Conservation (phyloP, 2,888 invertebrate species). For the Gisinianus flammeolus region DNA sequence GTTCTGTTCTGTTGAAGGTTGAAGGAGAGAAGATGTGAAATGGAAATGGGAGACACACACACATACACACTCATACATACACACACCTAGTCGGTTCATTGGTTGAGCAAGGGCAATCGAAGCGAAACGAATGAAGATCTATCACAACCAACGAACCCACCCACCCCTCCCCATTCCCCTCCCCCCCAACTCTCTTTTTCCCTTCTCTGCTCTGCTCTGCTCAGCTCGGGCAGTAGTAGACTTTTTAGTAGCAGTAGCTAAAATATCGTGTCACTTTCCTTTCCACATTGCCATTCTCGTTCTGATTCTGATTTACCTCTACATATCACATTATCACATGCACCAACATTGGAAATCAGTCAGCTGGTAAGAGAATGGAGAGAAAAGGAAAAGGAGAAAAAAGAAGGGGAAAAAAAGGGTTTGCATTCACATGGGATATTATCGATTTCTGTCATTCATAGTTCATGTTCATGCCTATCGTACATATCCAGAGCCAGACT, state of each 20-base stretch:
- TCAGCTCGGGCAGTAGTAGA: too few relatives aligned
- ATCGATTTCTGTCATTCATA: constrained; percentile 31
- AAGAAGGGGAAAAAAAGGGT: background rate
- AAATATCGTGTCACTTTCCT: constrained; percentile 12
- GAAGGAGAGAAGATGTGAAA: too few relatives aligned
- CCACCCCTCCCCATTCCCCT: too few relatives aligned
- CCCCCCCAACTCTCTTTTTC: background rate
- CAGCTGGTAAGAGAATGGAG: constrained; percentile 1
- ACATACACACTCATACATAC: background rate
- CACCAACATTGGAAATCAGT: background rate
- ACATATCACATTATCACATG: background rate
- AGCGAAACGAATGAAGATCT: constrained; percentile 17
- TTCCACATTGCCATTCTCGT: background rate
- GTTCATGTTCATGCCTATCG: background rate
- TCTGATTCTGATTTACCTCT: background rate
- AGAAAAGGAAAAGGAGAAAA: background rate
- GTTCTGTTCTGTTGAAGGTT: too few relatives aligned
- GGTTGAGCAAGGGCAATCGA: background rate
- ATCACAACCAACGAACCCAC: background rate
- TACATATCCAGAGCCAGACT: too few relatives aligned
- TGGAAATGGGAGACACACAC: too few relatives aligned
- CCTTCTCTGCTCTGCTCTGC: background rate
- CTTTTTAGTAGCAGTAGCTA: too few relatives aligned
- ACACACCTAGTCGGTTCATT: background rate
- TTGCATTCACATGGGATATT: background rate